Evolutionary conservation across 2,888 invertebrate species (phyloP), one percentile per base, ranked within the genome.

Genomic region (Scaptomyza flava): DNA sequence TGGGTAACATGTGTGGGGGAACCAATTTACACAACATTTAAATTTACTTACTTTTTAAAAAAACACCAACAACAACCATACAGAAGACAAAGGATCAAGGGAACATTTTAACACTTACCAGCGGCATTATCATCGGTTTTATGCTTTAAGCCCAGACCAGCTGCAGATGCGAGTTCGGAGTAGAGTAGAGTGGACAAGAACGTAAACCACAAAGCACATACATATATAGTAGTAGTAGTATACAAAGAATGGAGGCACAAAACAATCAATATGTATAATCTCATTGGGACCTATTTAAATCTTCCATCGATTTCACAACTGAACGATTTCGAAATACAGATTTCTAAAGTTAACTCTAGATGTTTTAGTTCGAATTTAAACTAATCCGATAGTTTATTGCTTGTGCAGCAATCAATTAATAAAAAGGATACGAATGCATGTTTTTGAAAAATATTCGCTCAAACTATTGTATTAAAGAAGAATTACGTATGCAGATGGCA

Each of bases 121-220:
- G 60, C 53, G 72, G 66, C 61, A 68, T 61, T 69, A 38, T 85
- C 73, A 47, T 83, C 87, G 47, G 64, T 59, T 77, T 90, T 91
- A 70, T 89, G 81, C 71, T 89, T 90, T 77, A 89, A 70, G 75
- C 90, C 90, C 87, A 90, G 90, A 78, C 91, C 91, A 79, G 90
- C 90, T 90, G 79, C 42, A 51, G 52, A 58, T 61, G 56, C 47
- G 57, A 54, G 42, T 12, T 9, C 33, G 33, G 27, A 51, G 38
- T 47, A 43, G n/a, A 61, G 63, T 17, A 17, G 27, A 51, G 38
- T 60, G 61, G 30, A 72, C 50, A 76, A 67, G 53, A 45, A 70
- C 57, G 60, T 57, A 67, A 77, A 56, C 64, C 64, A 77, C 72
- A 46, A 68, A 61, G 52, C 58, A 62, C 68, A 46, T 62, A 43